A percentile compares a stretch with the other conserved stretches of the same genome.
These are phyloP conservation scores for Fragum fragum DNA, from an alignment of 2,888 invertebrate genomes.

Conservation along the genomic window DNA sequence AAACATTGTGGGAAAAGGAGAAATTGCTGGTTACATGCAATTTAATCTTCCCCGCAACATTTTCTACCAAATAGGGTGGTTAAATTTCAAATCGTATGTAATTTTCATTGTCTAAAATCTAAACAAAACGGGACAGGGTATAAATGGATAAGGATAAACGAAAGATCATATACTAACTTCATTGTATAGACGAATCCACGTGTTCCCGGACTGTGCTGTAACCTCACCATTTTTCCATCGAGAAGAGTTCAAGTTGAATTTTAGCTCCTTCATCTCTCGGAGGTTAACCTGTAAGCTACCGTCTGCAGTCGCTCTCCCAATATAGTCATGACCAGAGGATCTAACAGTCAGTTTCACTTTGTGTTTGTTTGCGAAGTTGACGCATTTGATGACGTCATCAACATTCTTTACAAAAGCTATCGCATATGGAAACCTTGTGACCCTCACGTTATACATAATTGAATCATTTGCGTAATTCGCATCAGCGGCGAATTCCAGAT, in stretches of 20 bases:
- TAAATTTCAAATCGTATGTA: no score
- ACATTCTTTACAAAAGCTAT: constrained; percentile 49
- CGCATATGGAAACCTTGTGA: constrained; percentile 53
- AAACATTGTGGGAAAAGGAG: no score
- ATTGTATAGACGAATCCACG: constrained; percentile 69
- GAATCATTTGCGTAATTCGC: constrained; percentile 13
- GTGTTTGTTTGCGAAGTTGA: constrained; percentile 67
- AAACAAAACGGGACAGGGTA: no score
- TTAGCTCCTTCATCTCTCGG: constrained; percentile 58
- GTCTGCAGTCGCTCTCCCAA: constrained; percentile 69
- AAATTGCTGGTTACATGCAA: no score
- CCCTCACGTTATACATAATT: constrained; percentile 49
- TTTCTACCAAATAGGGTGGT: no score
- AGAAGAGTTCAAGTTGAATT: constrained; percentile 47
- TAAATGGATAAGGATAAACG: no score
- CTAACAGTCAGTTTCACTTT: constrained; percentile 65
- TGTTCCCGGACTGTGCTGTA: constrained; percentile 66
- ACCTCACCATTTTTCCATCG: constrained; percentile 69
- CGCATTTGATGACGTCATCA: constrained; percentile 66
- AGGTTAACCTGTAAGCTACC: constrained; percentile 66
- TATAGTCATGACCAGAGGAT: constrained; percentile 71
- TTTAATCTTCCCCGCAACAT: no score
- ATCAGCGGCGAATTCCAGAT: background rate
- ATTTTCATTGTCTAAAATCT: no score
- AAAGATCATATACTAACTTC: no score